Conservation (phyloP, 2,888 invertebrate species). For the Imbricaverruca yamaguchii region DNA sequence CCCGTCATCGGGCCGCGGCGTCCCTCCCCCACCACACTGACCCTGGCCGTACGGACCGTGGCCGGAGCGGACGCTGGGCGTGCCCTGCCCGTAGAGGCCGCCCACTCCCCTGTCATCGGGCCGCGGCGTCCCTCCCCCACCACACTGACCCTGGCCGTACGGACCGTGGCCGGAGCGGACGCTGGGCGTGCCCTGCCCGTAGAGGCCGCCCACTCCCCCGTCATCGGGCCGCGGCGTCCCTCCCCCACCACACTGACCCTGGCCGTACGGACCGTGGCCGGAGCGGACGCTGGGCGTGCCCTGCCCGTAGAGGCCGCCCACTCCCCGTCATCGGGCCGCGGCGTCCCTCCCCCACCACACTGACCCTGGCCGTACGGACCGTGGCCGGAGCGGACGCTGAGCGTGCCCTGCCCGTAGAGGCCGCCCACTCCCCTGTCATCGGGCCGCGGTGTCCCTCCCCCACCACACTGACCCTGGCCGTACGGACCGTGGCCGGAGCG, state of each 20-base stretch:
- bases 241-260: not conserved
- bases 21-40: not conserved
- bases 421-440: no score
- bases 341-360: not conserved
- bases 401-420: constrained; percentile 67
- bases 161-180: constrained; percentile 58
- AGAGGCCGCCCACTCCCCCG: constrained; percentile 41
- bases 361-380: not conserved
- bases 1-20: no score
- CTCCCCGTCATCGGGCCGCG: no score
- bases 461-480: not conserved
- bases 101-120: no score
- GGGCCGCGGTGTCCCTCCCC: not conserved
- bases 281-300: constrained; percentile 80
- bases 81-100: constrained; percentile 68
- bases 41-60: constrained; percentile 1
- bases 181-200: constrained; percentile 82
- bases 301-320: constrained; percentile 58
- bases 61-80: constrained; percentile 75
- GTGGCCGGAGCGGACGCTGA: constrained; percentile 67
- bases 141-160: not conserved
- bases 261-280: constrained; percentile 41
- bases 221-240: not conserved
- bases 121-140: no score
- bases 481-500: constrained; percentile 53